Percentiles rank a stretch among this genome's conserved stretches.
phyloP scores from a whole-genome alignment of 2,888 invertebrate genomes.

The Adela reaumurella region DNA sequence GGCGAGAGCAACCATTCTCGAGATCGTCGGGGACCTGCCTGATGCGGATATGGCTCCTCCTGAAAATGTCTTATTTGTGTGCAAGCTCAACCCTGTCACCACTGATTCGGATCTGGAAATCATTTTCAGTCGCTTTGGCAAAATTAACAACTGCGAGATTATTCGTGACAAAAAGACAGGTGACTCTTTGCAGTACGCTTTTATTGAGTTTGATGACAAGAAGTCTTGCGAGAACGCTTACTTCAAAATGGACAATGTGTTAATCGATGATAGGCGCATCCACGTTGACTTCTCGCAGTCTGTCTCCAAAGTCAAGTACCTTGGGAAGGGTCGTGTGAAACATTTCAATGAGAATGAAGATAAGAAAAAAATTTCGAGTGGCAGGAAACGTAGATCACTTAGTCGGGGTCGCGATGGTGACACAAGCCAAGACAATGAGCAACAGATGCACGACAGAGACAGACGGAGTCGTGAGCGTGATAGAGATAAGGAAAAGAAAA shows the following conservation, averaged over 20 bases:
- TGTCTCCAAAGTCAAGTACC: slow-evolving; percentile 90
- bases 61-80: slow-evolving; percentile 98
- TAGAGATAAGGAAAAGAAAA: slow-evolving; percentile 3
- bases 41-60: slow-evolving; percentile 97
- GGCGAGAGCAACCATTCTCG: slow-evolving; percentile 94
- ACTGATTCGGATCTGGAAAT: slow-evolving; percentile 96
- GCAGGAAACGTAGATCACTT: slow-evolving; percentile 7
- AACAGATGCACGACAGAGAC: not conserved
- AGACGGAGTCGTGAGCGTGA: not conserved
- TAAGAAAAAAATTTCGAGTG: slow-evolving; percentile 14
- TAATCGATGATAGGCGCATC: slow-evolving; percentile 97
- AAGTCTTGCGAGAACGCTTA: slow-evolving; percentile 96
- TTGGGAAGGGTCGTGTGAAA: slow-evolving; percentile 79
- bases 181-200: slow-evolving; percentile 97
- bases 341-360: slow-evolving; percentile 39
- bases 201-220: slow-evolving; percentile 92
- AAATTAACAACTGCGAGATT: slow-evolving; percentile 91
- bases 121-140: slow-evolving; percentile 95
- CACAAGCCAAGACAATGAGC: slow-evolving; percentile 4
- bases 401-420: slow-evolving; percentile 10
- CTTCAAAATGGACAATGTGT: slow-evolving; percentile 99
- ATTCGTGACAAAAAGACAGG: slow-evolving; percentile 90
- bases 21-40: slow-evolving; percentile 97
- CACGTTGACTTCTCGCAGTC: slow-evolving; percentile 99
- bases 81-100: slow-evolving; percentile 98